A percentile compares a stretch with the other conserved stretches of the same genome.
Evolutionary conservation across 2,113 vertebrate genomes (phyloP).

Genomic region (Scopus umbretta): DNA sequence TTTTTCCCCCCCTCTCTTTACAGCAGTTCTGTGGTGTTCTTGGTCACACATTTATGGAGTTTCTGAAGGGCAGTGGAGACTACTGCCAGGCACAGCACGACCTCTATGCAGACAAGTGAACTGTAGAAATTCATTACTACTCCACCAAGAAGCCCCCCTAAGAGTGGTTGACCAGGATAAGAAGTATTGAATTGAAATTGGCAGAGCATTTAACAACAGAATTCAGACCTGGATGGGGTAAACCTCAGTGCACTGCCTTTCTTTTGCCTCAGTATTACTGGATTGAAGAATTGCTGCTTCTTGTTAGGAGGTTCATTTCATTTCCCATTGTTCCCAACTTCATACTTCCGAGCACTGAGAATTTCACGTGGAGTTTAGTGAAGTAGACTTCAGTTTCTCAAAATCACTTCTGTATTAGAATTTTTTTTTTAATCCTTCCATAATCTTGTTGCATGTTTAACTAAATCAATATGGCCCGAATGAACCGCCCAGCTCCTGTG

Average conservation of each 20-base stretch:
- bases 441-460: slow-evolving; percentile 70
- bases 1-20: slow-evolving; percentile 14
- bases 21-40: slow-evolving; percentile 99
- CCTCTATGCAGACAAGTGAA: slow-evolving; percentile 99
- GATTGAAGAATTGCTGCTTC: slow-evolving; percentile 92
- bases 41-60: slow-evolving; percentile 99
- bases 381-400: slow-evolving; percentile 79
- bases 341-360: slow-evolving; percentile 75
- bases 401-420: slow-evolving; percentile 74
- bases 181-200: slow-evolving; percentile 77
- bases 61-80: slow-evolving; percentile 99
- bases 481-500: slow-evolving; percentile 99
- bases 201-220: slow-evolving; percentile 82
- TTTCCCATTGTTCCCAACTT: slow-evolving; percentile 71
- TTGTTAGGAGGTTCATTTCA: slow-evolving; percentile 83
- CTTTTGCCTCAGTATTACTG: slow-evolving; percentile 91
- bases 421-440: slow-evolving; percentile 67
- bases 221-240: slow-evolving; percentile 99
- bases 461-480: slow-evolving; percentile 91
- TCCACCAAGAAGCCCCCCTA: slow-evolving; percentile 87
- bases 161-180: slow-evolving; percentile 80
- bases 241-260: slow-evolving; percentile 92
- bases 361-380: slow-evolving; percentile 78
- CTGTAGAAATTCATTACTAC: slow-evolving; percentile 82
- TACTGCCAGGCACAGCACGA: slow-evolving; percentile 99